Base-by-base conservation (phyloP, 2,888 invertebrate species). In the Girardia tigrina region DNA sequence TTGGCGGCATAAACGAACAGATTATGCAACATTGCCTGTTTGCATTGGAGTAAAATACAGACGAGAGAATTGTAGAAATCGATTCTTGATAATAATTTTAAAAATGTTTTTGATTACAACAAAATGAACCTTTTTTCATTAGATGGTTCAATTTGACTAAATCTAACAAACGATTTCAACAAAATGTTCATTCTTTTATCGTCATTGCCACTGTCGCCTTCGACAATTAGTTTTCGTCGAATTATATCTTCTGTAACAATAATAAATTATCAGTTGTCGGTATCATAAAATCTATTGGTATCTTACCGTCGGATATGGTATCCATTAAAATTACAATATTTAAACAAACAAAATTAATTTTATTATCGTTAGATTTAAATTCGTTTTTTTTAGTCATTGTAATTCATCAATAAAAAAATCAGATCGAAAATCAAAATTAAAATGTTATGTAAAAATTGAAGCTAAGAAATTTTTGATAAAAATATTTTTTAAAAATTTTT, bases 161-260 rank as follows among this genome's bases (percentile, higher is more conserved):
- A 71, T 71, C 71, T 4, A 14, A 71, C n/a, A 23, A 71, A 71
- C 4, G 71, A 28, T 29, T 71, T 71, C 4, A 71, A n/a, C n/a
- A 71, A 28, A 23, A 28, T n/a, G 2, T 27, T 14, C 27, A 71
- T 71, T 71, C 71, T 4, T 71, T 29, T 71, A 23, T 71, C 71
- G 28, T 71, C 71, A 28, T 29, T 29, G 1, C 71, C 71, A 71
- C 71, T 71, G 20, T 71, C 71, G 14, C 71, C 71, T 71, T 71
- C 71, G 2, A 71, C n/a, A 14, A 71, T 12, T 71, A 71, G 20
- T 29, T 29, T 27, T 26, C 71, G 14, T 71, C 28, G 23, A 71
- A 71, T 71, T 71, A 71, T 29, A n/a, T 71, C 71, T 71, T 71
- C 71, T 71, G 28, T 29, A 71, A 12, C 23, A 2, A 8, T 56